phyloP scores from a whole-genome alignment of 2,113 vertebrate species.

The Myrmecobius fasciatus region DNA sequence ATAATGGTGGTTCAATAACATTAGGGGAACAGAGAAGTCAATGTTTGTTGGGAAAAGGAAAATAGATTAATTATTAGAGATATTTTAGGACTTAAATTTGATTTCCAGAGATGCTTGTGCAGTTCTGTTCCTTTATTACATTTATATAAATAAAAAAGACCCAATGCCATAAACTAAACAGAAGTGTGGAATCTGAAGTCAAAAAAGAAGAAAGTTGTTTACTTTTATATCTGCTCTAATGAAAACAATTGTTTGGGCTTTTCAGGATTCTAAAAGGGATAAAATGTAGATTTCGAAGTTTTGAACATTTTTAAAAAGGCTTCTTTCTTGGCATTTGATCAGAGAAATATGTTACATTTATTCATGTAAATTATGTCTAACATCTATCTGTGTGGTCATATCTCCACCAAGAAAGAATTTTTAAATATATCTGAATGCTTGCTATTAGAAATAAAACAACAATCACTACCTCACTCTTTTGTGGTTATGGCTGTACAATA shows the following conservation, averaged over 20 bases:
- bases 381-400: not conserved
- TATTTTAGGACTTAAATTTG: not conserved
- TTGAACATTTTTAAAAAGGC: not conserved
- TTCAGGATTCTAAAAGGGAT: not conserved
- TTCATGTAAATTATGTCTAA: not conserved
- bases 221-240: not conserved
- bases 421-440: not conserved
- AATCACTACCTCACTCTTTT: not conserved
- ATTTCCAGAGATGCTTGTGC: not conserved
- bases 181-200: not conserved
- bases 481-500: not conserved
- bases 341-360: not conserved
- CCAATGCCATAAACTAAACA: not conserved
- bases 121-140: not conserved
- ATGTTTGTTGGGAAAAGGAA: not conserved
- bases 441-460: not conserved
- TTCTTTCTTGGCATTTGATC: not conserved
- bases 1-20: not conserved
- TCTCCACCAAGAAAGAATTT: not conserved
- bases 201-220: not conserved
- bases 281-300: not conserved
- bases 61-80: not conserved
- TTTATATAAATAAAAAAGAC: not conserved
- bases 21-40: not conserved
- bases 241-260: not conserved